These are phyloP conservation scores for Willisornis vidua DNA, from an alignment of 2,113 vertebrate genomes.

Conservation along the genomic window DNA sequence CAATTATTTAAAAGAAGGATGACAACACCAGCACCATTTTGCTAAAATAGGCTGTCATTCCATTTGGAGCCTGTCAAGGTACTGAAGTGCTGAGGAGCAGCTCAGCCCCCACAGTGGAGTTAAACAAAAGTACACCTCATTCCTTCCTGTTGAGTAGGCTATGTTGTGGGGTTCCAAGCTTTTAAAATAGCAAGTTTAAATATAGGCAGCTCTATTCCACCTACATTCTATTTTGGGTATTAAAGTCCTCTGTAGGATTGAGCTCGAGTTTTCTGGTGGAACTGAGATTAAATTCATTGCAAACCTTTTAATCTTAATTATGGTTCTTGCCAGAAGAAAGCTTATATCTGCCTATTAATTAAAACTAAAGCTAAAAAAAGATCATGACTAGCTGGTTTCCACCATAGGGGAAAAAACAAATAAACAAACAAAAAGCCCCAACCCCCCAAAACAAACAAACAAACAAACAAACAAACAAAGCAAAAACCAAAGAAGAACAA, in stretches of 20 bases:
- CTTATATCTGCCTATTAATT: neutral
- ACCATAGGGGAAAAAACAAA: neutral
- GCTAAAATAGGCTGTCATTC: neutral
- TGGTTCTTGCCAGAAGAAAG: neutral
- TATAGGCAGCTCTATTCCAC: slow-evolving; percentile 13
- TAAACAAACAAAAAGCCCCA: too few relatives aligned
- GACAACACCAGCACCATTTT: neutral
- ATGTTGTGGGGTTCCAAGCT: neutral
- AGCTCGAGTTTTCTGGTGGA: neutral
- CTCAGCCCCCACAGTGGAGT: neutral
- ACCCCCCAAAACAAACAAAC: too few relatives aligned
- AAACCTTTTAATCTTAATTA: neutral
- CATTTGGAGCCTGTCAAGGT: neutral
- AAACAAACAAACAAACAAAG: too few relatives aligned
- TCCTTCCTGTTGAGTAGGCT: neutral
- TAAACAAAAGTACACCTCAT: neutral
- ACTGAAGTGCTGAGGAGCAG: neutral
- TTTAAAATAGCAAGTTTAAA: slow-evolving; percentile 28
- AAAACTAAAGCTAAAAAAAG: neutral
- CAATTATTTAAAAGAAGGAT: neutral
- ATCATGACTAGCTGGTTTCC: neutral
- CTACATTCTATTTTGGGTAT: neutral
- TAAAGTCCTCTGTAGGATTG: neutral
- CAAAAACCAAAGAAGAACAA: neutral
- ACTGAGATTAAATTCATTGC: neutral